Percentiles rank a stretch among this genome's conserved stretches.
Evolutionary conservation across 2,888 invertebrate species (phyloP).

Genomic region (Lepidochrysops patricia): DNA sequence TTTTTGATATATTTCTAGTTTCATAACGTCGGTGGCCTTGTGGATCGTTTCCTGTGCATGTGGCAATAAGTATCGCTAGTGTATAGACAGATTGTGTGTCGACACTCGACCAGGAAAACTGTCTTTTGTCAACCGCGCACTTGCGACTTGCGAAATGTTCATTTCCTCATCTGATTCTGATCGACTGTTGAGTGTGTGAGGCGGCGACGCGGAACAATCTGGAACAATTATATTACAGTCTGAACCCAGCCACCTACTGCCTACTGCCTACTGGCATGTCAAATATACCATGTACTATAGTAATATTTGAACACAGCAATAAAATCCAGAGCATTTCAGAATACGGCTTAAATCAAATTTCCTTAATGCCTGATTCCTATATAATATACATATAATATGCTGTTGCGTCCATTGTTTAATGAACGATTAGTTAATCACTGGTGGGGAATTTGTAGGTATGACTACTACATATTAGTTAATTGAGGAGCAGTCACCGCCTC

Average conservation of each 20-base stretch:
- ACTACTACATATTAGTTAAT: too few relatives aligned
- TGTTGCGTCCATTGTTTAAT: too few relatives aligned
- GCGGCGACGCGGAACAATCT: background rate
- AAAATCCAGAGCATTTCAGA: too few relatives aligned
- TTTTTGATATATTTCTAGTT: background rate
- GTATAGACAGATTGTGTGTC: background rate
- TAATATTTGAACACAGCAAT: too few relatives aligned
- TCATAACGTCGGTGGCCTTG: background rate
- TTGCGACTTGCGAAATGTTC: background rate
- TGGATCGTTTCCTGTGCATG: background rate
- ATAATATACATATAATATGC: too few relatives aligned
- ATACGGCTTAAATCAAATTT: too few relatives aligned
- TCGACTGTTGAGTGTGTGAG: background rate
- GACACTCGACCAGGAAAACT: conserved; percentile 1
- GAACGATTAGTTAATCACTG: too few relatives aligned
- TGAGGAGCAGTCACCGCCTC: background rate
- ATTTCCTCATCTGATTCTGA: background rate
- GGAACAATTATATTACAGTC: background rate
- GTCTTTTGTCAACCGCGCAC: conserved; percentile 1
- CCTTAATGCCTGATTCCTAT: too few relatives aligned
- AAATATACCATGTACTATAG: too few relatives aligned
- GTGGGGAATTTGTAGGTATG: background rate
- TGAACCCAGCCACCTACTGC: background rate
- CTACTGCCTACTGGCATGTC: too few relatives aligned
- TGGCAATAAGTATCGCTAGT: background rate